These are phyloP conservation scores for Hartigia nigra DNA, from an alignment of 2,888 invertebrate genomes.

Conservation along the genomic window DNA sequence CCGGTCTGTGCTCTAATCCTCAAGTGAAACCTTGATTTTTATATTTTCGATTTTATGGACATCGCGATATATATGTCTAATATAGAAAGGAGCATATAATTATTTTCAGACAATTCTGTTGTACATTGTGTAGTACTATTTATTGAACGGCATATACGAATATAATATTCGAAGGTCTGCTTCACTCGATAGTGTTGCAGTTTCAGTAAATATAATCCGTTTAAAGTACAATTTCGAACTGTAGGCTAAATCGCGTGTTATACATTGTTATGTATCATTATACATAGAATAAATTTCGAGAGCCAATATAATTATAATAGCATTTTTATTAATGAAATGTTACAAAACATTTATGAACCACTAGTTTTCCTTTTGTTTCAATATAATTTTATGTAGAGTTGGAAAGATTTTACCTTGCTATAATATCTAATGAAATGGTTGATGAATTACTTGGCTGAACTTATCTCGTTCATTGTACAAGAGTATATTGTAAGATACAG, in stretches of 20 bases:
- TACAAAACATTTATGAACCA: not conserved
- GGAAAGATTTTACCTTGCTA: not conserved
- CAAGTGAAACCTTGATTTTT: not conserved
- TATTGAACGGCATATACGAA: not conserved
- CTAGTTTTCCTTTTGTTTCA: not conserved
- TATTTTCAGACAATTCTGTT: not conserved
- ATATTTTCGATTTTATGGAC: not conserved
- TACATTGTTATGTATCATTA: not conserved
- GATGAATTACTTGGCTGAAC: not conserved
- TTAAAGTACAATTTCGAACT: not conserved
- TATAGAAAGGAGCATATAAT: not conserved
- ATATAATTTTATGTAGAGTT: not conserved
- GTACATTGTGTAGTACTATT: not conserved
- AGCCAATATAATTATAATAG: not conserved
- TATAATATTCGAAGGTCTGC: not conserved
- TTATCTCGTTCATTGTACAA: not conserved
- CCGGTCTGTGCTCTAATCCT: not conserved
- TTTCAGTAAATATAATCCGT: not conserved
- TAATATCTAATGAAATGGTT: not conserved
- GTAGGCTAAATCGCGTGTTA: not conserved
- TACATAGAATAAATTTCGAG: not conserved
- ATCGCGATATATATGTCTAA: not conserved
- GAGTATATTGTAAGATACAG: constrained; percentile 22
- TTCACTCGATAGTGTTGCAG: not conserved
- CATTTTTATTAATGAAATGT: not conserved